Percentiles rank a stretch among this genome's conserved stretches.
Conservation (phyloP, 2,113 vertebrate species). For the Pristiophorus japonicus region DNA sequence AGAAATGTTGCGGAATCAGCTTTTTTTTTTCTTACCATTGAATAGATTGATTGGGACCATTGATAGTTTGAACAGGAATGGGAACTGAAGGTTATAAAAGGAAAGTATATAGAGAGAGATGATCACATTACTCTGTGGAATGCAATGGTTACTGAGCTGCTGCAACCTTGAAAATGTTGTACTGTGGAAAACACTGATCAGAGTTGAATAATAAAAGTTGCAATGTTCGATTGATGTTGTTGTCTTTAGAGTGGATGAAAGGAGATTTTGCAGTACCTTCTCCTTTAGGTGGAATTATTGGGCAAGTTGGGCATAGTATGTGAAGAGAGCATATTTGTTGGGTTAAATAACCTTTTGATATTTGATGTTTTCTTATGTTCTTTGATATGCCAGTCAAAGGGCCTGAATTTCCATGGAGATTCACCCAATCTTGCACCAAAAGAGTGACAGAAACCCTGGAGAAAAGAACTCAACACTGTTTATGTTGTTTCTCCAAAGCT, state of each 20-base stretch:
- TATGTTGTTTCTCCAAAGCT: not conserved
- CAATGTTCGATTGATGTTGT: not conserved
- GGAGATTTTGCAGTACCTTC: not conserved
- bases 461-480: not conserved
- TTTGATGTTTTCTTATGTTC: not conserved
- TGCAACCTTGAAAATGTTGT: not conserved
- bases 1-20: not conserved
- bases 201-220: not conserved
- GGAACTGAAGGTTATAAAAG: not conserved
- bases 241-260: not conserved
- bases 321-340: not conserved
- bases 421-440: not conserved
- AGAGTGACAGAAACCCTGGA: not conserved
- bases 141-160: not conserved
- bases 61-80: not conserved
- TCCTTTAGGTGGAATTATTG: not conserved
- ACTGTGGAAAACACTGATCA: not conserved
- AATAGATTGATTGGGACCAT: not conserved
- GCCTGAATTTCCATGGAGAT: not conserved
- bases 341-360: not conserved
- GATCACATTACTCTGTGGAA: not conserved
- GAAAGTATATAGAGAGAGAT: not conserved
- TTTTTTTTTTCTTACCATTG: not conserved
- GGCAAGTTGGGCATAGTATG: not conserved
- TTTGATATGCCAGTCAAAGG: not conserved